A percentile compares a stretch with the other conserved stretches of the same genome.
Conservation (phyloP, 2,797 vertebrate genomes). For the Tapera naevia region DNA sequence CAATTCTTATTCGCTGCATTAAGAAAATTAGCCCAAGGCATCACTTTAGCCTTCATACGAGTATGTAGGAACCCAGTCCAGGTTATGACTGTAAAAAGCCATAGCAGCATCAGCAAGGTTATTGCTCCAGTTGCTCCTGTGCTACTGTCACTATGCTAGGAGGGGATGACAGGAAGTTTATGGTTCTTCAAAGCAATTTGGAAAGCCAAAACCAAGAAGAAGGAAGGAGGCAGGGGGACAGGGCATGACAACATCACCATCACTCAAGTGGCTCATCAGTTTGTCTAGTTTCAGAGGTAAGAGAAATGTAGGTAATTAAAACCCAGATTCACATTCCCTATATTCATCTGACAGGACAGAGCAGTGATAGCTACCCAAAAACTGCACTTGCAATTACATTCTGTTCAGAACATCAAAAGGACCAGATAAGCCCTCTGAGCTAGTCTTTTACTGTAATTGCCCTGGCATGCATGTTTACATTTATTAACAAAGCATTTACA, state of each 20-base stretch:
- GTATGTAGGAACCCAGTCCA: not conserved
- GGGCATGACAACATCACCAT: not conserved
- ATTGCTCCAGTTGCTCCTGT: not conserved
- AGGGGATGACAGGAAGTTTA: not conserved
- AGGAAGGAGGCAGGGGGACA: rapidly evolving
- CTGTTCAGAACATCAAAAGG: not conserved
- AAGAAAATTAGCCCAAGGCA: not conserved
- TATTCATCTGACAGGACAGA: not conserved
- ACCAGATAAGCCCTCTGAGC: not conserved
- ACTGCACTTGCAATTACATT: not conserved
- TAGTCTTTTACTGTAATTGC: not conserved
- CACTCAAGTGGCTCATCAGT: not conserved
- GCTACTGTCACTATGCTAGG: not conserved
- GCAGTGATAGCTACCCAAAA: not conserved
- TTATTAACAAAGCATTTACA: not conserved
- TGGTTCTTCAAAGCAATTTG: not conserved
- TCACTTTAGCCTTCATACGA: not conserved
- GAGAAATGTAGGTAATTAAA: not conserved
- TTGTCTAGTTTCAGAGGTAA: not conserved
- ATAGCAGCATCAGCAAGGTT: not conserved
- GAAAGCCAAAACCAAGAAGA: not conserved
- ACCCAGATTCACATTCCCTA: not conserved
- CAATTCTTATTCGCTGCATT: not conserved
- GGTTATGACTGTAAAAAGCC: not conserved
- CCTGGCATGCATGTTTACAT: not conserved